These are phyloP conservation scores for Platyura marginata DNA, from an alignment of 1,140 invertebrate species.

Conservation along the genomic window DNA sequence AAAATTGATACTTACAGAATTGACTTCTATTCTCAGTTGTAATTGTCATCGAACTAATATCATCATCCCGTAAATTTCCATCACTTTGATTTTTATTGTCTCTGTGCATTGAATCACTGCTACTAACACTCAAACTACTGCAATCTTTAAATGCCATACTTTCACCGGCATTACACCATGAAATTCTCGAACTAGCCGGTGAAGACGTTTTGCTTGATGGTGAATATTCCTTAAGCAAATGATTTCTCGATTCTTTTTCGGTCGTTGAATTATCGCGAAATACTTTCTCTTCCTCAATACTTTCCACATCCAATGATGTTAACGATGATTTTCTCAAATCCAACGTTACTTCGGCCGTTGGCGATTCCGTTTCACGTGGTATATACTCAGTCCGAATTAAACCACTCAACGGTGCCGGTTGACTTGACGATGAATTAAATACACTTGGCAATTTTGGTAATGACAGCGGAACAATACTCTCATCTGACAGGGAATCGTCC, in stretches of 20 bases:
- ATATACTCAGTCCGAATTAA: slow-evolving; percentile 28
- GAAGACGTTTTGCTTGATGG: slow-evolving; percentile 23
- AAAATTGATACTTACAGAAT: slow-evolving; percentile 1
- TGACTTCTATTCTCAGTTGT: slow-evolving; percentile 1
- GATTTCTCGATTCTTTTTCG: slow-evolving; percentile 1
- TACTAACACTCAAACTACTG: slow-evolving; percentile 32
- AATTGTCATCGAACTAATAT: slow-evolving; percentile 2
- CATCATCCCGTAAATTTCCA: slow-evolving; percentile 1
- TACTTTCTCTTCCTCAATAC: slow-evolving; percentile 21
- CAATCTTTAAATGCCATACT: slow-evolving; percentile 39
- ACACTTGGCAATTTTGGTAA: slow-evolving; percentile 30
- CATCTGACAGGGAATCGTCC: slow-evolving; percentile 32
- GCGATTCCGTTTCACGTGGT: slow-evolving; percentile 15
- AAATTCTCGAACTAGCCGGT: slow-evolving; percentile 28
- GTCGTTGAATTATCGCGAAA: slow-evolving; percentile 17
- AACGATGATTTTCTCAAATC: not conserved
- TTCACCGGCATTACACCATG: slow-evolving; percentile 38
- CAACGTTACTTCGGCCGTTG: not conserved
- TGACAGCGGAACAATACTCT: slow-evolving; percentile 33
- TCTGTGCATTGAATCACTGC: slow-evolving; percentile 29
- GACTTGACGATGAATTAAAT: slow-evolving; percentile 5
- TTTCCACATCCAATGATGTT: slow-evolving; percentile 9
- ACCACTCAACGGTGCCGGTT: slow-evolving; percentile 3
- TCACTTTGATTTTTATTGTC: slow-evolving; percentile 6
- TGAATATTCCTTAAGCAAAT: slow-evolving; percentile 4